phyloP scores from a whole-genome alignment of 1,140 invertebrate genomes.

The Microvelia longipes region DNA sequence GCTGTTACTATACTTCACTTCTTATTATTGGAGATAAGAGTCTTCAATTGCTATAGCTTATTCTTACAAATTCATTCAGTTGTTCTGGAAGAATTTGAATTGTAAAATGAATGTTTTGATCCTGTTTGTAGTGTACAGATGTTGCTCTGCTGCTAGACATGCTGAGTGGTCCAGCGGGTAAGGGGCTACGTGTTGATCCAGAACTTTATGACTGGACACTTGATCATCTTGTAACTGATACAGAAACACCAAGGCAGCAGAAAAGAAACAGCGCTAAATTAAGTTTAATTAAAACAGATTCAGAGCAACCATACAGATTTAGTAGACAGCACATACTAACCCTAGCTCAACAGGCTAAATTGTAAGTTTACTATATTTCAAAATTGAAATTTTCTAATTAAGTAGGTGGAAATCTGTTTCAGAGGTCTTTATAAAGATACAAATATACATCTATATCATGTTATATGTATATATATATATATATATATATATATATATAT shows the following conservation, averaged over 20 bases:
- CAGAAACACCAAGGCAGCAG: conserved; percentile 45
- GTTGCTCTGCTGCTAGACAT: conserved; percentile 39
- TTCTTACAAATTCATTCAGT: too few species aligned
- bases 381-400: not conserved
- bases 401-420: too few species aligned
- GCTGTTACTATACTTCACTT: too few species aligned
- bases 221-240: conserved; percentile 36
- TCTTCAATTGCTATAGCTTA: too few species aligned
- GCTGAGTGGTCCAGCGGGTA: conserved; percentile 32
- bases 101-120: too few species aligned
- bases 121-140: conserved; percentile 37
- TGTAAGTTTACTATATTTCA: conserved; percentile 16
- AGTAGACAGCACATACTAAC: conserved; percentile 14
- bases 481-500: too few species aligned
- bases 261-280: conserved; percentile 58
- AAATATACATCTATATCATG: too few species aligned
- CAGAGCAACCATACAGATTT: conserved; percentile 24
- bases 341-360: conserved; percentile 18
- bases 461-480: too few species aligned
- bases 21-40: too few species aligned
- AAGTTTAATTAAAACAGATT: conserved; percentile 50
- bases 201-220: conserved; percentile 31
- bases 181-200: conserved; percentile 25
- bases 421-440: too few species aligned
- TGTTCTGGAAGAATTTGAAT: too few species aligned